phyloP scores from a whole-genome alignment of 2,888 invertebrate genomes.

The Amblyjoppa fuscipennis region DNA sequence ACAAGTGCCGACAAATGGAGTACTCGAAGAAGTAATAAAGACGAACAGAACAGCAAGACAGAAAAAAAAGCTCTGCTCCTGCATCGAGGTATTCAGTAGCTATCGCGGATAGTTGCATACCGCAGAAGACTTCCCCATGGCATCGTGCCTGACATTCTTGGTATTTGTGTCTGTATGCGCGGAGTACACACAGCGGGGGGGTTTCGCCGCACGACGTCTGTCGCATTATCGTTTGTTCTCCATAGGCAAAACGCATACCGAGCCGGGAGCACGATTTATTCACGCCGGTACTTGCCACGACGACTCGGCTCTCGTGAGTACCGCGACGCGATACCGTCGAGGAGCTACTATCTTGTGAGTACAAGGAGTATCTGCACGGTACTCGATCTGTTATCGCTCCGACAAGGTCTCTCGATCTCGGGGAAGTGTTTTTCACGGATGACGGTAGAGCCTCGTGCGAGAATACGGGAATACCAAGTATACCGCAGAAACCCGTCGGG shows the following conservation, averaged over 20 bases:
- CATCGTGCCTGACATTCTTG: slow-evolving; percentile 46
- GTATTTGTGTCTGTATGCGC: slow-evolving; percentile 13
- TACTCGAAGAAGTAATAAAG: slow-evolving; percentile 4
- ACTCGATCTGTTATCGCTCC: slow-evolving; percentile 12
- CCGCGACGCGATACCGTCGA: not conserved
- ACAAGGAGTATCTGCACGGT: not conserved
- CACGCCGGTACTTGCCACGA: slow-evolving; percentile 11
- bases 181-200: slow-evolving; percentile 8
- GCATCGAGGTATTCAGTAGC: slow-evolving; percentile 26
- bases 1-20: slow-evolving; percentile 13
- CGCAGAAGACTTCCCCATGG: slow-evolving; percentile 10
- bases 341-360: not conserved
- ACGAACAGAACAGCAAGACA: not conserved
- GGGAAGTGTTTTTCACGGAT: not conserved
- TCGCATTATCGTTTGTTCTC: slow-evolving; percentile 10
- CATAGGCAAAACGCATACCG: slow-evolving; percentile 2
- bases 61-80: not conserved
- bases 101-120: slow-evolving; percentile 29
- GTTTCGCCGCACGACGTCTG: slow-evolving; percentile 13
- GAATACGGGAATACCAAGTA: not conserved
- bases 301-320: not conserved
- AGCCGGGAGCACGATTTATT: slow-evolving; percentile 15
- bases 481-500: slow-evolving; percentile 1
- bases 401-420: slow-evolving; percentile 8
- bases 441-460: not conserved